phyloP scores from a whole-genome alignment of 2,113 vertebrate species.

The Candoia aspera region DNA sequence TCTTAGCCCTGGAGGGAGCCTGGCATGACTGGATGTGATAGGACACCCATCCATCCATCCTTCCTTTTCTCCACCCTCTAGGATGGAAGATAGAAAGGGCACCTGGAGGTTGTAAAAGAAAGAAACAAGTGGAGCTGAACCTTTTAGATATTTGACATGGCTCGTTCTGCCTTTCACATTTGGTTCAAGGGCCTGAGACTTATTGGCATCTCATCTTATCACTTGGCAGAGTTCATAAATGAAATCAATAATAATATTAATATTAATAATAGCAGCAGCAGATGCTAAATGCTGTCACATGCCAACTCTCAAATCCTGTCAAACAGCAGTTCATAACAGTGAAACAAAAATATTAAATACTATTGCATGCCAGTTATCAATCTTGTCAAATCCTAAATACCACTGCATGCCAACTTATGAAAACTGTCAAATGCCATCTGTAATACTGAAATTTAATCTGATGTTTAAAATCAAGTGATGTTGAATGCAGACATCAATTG shows the following conservation, averaged over 20 bases:
- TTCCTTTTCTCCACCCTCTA: background rate
- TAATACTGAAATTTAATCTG: constrained; percentile 11
- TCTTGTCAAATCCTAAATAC: constrained; percentile 12
- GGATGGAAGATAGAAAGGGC: background rate
- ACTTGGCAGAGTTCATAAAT: background rate
- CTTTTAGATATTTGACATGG: background rate
- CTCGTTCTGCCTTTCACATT: background rate
- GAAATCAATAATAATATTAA: constrained; percentile 1
- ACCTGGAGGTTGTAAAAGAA: background rate
- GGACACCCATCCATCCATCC: too few relatives aligned
- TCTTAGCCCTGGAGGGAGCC: background rate
- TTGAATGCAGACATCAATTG: background rate
- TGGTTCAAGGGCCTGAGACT: background rate
- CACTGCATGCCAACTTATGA: constrained; percentile 15
- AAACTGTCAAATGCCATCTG: constrained; percentile 16
- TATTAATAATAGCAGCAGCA: background rate
- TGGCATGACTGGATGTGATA: background rate
- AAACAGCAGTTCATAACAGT: constrained; percentile 14
- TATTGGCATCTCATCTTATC: constrained; percentile 14
- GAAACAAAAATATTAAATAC: constrained; percentile 27
- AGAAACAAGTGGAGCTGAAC: background rate
- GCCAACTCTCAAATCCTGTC: constrained; percentile 14
- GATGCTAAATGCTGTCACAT: constrained; percentile 10
- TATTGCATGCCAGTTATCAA: constrained; percentile 11
- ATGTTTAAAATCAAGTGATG: background rate